Percentiles rank a stretch among this genome's conserved stretches.
These are phyloP conservation scores for Leucoraja ocellata DNA, from an alignment of 2,797 vertebrate genomes.

Conservation along the genomic window DNA sequence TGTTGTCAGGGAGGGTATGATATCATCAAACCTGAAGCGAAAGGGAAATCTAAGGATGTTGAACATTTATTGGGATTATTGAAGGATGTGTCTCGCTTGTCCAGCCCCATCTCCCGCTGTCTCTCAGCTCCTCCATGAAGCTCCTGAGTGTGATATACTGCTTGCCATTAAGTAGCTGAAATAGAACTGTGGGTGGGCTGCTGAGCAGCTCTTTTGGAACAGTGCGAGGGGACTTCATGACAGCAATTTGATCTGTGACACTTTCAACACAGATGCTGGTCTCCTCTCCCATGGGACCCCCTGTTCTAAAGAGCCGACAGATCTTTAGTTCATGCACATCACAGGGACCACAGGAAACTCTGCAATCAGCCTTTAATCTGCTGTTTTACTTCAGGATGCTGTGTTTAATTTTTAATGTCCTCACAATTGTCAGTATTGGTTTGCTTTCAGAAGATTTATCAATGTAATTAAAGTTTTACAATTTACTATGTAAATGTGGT, in stretches of 20 bases:
- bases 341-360: neutral
- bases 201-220: neutral
- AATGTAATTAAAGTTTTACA: slow-evolving; percentile 33
- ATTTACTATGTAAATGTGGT: slow-evolving; percentile 22
- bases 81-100: no score
- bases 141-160: neutral
- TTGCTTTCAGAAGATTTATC: slow-evolving; percentile 26
- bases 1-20: neutral
- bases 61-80: neutral
- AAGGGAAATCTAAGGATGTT: neutral
- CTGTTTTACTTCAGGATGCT: neutral
- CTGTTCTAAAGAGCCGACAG: neutral
- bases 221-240: neutral
- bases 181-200: neutral
- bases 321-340: neutral
- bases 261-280: neutral
- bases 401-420: slow-evolving; percentile 18
- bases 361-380: slow-evolving; percentile 22
- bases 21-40: neutral
- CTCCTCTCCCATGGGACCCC: neutral
- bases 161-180: neutral
- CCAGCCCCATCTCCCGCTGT: neutral
- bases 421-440: slow-evolving; percentile 17
- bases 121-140: neutral
- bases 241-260: neutral